phyloP scores from a whole-genome alignment of 2,888 invertebrate genomes.

The Argyresthia albistria region DNA sequence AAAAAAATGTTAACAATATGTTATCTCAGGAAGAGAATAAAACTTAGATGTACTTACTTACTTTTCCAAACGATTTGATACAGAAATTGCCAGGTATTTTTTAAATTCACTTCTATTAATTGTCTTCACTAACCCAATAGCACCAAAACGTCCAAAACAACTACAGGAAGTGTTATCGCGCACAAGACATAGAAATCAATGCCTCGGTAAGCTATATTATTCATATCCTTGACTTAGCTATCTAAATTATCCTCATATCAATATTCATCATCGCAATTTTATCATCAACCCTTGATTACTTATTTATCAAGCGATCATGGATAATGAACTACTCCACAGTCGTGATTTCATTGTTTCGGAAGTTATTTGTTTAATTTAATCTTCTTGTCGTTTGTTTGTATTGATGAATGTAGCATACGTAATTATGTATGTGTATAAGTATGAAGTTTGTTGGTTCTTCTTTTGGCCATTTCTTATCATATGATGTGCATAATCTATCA shows the following conservation, averaged over 20 bases:
- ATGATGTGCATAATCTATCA: too few relatives aligned
- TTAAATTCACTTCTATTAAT: too few relatives aligned
- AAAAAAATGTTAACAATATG: not conserved
- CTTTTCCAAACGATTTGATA: not conserved
- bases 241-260: not conserved
- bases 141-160: not conserved
- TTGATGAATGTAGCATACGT: too few relatives aligned
- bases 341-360: too few relatives aligned
- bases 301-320: not conserved
- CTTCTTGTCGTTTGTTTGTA: too few relatives aligned
- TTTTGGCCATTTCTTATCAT: too few relatives aligned
- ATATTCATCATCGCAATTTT: too few relatives aligned
- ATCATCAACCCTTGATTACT: not conserved
- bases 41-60: not conserved
- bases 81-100: too few relatives aligned
- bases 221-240: conserved; percentile 3
- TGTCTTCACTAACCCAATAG: not conserved
- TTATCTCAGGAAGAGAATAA: not conserved
- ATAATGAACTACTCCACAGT: too few relatives aligned
- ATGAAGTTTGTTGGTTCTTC: too few relatives aligned
- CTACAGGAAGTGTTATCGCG: conserved; percentile 10
- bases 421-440: too few relatives aligned
- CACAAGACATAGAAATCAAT: conserved; percentile 3
- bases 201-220: conserved; percentile 1
- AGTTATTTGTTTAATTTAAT: too few relatives aligned